Evolutionary conservation across 2,113 vertebrate genomes (phyloP), one percentile per base, ranked within the genome.

Genomic region (Nesogale talazaci): DNA sequence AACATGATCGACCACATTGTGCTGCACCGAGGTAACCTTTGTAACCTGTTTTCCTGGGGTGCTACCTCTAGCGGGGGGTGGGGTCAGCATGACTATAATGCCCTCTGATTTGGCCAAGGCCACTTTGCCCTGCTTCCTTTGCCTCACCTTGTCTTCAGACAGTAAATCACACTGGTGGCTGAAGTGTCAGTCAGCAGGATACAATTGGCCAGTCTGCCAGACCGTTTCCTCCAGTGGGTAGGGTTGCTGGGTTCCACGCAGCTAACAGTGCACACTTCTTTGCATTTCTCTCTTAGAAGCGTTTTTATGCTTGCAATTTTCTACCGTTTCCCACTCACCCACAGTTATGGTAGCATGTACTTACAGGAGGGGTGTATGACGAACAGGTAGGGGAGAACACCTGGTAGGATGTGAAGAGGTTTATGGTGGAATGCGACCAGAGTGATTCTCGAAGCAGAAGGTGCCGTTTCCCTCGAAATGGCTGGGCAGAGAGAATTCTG

Each of bases 1-100:
- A 99, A 99, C 98, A 99, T 99, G 99, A 99, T 99, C 1, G 99
- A 99, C 97, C 99, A 99, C 96, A 99, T 99, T 75, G 98, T 99
- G 95, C 99, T 99, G 95, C 99, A 99, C 97, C 98, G 99, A 99
- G 99, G 99, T 99, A 98, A 98, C 65, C 65, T 7, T 65, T 20
- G 8, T 57, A 5, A 6, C 27, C 27, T 38, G 0, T 23, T 69
- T 36, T 63, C 40, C 40, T 7, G 61, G 82, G 23, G 27, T 23
- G 11, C 16, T 1, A 6, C 19, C 9, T 19, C 12, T 29, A 6
- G 19, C 12, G 0, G 42, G 46, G 46, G 46, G 46, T 9, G 46
- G 9, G 10, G 46, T 9, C 6, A 12, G 36, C 6, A 2, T 65
- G 19, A 23, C 12, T 42, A 36, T 79, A 38, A 20, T 9, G 4